These are phyloP conservation scores for Propithecus coquereli DNA, from an alignment of 2,113 vertebrate genomes.

Conservation along the genomic window DNA sequence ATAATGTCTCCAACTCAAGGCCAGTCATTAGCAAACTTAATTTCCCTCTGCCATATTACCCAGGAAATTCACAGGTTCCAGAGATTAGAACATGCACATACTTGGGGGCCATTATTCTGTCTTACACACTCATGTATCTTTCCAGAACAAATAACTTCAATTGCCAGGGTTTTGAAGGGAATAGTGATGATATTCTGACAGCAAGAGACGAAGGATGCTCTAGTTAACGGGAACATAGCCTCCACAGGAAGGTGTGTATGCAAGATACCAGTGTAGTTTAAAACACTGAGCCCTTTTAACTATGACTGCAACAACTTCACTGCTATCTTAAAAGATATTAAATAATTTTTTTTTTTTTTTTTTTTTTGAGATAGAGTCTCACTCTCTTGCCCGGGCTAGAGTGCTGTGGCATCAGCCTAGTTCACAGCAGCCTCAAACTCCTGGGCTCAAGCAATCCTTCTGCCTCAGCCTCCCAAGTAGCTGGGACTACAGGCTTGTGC, in stretches of 20 bases:
- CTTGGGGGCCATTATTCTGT: not conserved
- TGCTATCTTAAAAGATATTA: not conserved
- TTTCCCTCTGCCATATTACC: not conserved
- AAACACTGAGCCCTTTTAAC: not conserved
- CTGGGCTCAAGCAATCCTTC: too few relatives aligned
- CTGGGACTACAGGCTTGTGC: too few relatives aligned
- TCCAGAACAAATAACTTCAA: slow-evolving; percentile 1
- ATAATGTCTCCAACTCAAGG: not conserved
- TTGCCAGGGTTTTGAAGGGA: not conserved
- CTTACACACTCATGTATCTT: not conserved
- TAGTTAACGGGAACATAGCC: not conserved
- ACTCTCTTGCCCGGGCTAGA: too few relatives aligned
- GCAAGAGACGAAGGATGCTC: not conserved
- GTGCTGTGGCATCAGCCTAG: too few relatives aligned
- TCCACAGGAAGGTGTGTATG: not conserved
- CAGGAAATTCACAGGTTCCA: not conserved
- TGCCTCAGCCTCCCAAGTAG: too few relatives aligned
- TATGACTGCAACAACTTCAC: not conserved
- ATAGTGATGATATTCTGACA: not conserved
- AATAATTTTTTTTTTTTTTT: not conserved
- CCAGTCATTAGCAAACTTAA: not conserved
- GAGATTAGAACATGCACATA: not conserved
- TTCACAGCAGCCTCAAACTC: too few relatives aligned
- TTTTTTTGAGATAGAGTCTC: too few relatives aligned
- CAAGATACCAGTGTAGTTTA: not conserved